Conservation (phyloP, 2,888 invertebrate species). For the Platypus cylindrus region DNA sequence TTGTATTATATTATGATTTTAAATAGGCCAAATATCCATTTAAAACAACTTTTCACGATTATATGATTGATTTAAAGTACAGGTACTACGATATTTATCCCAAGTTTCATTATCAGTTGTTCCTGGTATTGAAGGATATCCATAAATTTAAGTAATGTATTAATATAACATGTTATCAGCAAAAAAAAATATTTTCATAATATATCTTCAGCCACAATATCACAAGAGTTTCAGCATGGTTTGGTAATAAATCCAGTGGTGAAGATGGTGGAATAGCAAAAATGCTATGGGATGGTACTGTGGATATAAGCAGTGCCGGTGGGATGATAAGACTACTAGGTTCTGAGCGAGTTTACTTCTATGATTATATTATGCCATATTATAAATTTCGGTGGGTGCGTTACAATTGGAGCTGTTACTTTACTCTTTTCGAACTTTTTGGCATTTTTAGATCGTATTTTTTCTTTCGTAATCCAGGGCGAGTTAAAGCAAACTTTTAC, state of each 20-base stretch:
- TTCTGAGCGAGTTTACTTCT: conserved; percentile 19
- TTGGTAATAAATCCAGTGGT: conserved; percentile 23
- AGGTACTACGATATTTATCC: conserved; percentile 18
- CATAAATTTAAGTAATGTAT: conserved; percentile 27
- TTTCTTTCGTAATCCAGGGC: conserved; percentile 26
- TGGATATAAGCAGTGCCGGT: conserved; percentile 23
- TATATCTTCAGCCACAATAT: conserved; percentile 19
- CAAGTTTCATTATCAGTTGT: conserved; percentile 23
- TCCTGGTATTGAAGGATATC: conserved; percentile 21
- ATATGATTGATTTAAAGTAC: conserved; percentile 18
- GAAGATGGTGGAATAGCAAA: conserved; percentile 24
- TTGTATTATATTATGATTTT: conserved; percentile 3
- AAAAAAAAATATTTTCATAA: too few relatives aligned
- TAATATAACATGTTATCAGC: too few relatives aligned
- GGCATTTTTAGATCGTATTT: conserved; percentile 22
- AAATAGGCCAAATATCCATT: conserved; percentile 14
- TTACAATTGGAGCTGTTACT: background rate
- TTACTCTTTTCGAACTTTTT: background rate
- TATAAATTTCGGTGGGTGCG: conserved; percentile 23
- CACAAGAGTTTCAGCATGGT: conserved; percentile 20
- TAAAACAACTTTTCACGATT: conserved; percentile 16
- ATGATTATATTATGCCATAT: conserved; percentile 23
- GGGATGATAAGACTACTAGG: conserved; percentile 17
- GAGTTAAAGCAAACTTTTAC: conserved; percentile 24
- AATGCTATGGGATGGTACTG: conserved; percentile 20